phyloP scores from a whole-genome alignment of 2,113 vertebrate species.

The Pseudonaja textilis region DNA sequence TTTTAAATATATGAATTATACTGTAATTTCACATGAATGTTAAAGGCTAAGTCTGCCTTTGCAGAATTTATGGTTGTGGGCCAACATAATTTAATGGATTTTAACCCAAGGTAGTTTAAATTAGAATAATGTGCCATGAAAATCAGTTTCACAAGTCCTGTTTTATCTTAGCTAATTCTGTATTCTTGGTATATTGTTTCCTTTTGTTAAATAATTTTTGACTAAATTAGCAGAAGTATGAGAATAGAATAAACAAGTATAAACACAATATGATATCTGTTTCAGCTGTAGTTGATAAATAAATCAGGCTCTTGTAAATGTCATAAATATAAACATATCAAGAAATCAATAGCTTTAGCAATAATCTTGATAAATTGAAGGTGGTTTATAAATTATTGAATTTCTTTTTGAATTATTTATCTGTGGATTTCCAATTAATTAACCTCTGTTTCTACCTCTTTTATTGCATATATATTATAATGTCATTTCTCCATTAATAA shows the following conservation, averaged over 20 bases:
- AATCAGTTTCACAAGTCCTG: not conserved
- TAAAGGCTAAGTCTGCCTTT: not conserved
- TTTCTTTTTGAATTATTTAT: not conserved
- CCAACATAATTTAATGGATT: not conserved
- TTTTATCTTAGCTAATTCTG: not conserved
- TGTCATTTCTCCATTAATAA: not conserved
- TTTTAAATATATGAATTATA: not conserved
- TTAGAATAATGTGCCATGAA: not conserved
- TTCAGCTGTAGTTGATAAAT: not conserved
- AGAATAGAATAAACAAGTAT: not conserved
- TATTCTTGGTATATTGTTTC: not conserved
- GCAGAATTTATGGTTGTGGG: not conserved
- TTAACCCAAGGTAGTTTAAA: not conserved
- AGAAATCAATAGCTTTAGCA: not conserved
- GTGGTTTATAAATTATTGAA: not conserved
- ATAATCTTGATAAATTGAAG: not conserved
- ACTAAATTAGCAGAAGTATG: not conserved
- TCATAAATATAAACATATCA: not conserved
- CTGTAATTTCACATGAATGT: not conserved
- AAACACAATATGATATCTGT: not conserved
- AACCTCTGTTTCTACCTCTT: not conserved
- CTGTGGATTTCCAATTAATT: not conserved
- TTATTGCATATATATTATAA: not conserved
- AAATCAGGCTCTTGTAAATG: not conserved
- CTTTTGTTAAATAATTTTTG: not conserved